These are phyloP conservation scores for Okapia johnstoni DNA, from an alignment of 2,113 vertebrate species.

Conservation along the genomic window DNA sequence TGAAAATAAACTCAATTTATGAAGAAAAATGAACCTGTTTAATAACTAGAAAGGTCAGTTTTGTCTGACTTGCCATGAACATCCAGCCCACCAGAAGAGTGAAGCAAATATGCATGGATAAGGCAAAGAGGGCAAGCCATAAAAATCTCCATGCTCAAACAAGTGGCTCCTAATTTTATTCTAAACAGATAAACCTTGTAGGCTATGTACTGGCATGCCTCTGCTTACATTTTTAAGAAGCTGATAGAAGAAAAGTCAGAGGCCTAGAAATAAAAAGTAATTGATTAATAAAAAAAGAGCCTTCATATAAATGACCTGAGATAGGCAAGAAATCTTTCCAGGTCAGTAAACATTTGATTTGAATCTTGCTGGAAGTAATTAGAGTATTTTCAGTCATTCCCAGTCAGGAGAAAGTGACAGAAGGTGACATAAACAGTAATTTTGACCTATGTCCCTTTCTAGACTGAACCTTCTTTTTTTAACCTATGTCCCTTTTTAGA, in stretches of 20 bases:
- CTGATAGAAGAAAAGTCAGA: neutral
- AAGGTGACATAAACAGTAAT: neutral
- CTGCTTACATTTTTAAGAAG: neutral
- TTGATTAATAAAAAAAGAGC: neutral
- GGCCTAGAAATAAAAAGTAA: neutral
- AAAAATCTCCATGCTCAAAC: neutral
- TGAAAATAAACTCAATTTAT: neutral
- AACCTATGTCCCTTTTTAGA: neutral
- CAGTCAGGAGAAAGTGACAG: neutral
- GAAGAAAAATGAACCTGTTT: neutral
- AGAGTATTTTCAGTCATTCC: neutral
- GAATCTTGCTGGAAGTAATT: neutral
- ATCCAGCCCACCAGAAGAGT: neutral
- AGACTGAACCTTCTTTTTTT: neutral
- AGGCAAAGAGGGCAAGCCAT: neutral
- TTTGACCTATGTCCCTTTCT: neutral
- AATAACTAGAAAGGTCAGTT: neutral
- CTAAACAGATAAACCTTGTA: neutral
- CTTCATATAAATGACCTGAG: neutral
- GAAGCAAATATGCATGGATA: neutral
- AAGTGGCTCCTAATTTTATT: neutral
- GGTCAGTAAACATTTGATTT: neutral
- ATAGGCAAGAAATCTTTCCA: neutral
- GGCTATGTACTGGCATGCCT: fast-evolving
- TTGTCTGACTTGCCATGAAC: neutral